Evolutionary conservation across 2,797 vertebrate species (phyloP).

Genomic region (Eutrigla gurnardus): DNA sequence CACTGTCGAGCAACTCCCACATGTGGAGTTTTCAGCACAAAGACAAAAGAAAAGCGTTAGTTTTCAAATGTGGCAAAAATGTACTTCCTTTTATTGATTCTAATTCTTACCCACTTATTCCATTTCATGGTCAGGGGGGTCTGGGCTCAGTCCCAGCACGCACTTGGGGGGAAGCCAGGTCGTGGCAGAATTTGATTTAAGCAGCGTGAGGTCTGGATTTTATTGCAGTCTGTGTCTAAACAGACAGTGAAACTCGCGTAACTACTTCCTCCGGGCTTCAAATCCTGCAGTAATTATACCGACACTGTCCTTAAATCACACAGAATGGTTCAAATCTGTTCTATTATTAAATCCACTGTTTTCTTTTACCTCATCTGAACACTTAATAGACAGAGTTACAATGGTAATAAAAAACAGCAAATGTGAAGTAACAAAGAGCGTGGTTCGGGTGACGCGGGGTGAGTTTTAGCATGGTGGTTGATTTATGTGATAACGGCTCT

Average conservation of each 20-base stretch:
- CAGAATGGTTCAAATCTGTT: slow-evolving; percentile 25
- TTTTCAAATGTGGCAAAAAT: slow-evolving; percentile 58
- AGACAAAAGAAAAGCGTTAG: slow-evolving; percentile 61
- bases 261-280: slow-evolving; percentile 35
- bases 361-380: slow-evolving; percentile 8
- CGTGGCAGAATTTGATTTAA: slow-evolving; percentile 62
- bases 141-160: slow-evolving; percentile 50
- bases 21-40: slow-evolving; percentile 36
- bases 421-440: not conserved
- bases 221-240: slow-evolving; percentile 58
- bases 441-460: not conserved
- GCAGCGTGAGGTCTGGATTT: slow-evolving; percentile 53
- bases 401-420: not conserved
- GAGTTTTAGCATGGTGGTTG: slow-evolving; percentile 16
- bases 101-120: slow-evolving; percentile 43
- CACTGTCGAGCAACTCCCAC: slow-evolving; percentile 26
- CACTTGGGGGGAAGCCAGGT: slow-evolving; percentile 36
- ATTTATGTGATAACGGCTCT: slow-evolving; percentile 45
- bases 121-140: slow-evolving; percentile 37
- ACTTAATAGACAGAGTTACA: not conserved
- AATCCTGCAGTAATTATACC: slow-evolving; percentile 29
- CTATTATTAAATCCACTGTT: slow-evolving; percentile 12
- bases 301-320: slow-evolving; percentile 17
- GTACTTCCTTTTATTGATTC: slow-evolving; percentile 40
- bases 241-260: slow-evolving; percentile 45